A percentile compares a stretch with the other conserved stretches of the same genome.
Conservation (phyloP, 2,797 vertebrate species). For the Carduelis carduelis region DNA sequence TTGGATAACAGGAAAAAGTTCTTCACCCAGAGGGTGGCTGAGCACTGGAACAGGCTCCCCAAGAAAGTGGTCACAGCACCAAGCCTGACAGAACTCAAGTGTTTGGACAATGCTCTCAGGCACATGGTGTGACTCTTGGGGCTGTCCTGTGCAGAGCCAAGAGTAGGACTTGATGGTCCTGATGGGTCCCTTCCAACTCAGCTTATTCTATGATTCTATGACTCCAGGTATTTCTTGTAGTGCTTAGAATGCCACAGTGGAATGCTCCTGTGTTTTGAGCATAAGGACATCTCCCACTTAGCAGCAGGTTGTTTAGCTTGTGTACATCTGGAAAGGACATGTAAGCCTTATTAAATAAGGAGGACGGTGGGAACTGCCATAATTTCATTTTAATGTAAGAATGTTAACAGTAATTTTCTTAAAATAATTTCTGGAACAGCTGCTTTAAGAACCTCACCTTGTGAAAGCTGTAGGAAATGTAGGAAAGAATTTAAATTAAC, state of each 20-base stretch:
- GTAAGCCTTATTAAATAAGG: not conserved
- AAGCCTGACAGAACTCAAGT: not conserved
- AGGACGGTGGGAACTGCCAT: fast-evolving
- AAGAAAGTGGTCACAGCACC: not conserved
- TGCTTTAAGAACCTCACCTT: constrained; percentile 6
- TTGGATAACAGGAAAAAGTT: not conserved
- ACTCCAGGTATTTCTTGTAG: not conserved
- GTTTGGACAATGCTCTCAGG: not conserved
- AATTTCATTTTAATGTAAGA: not conserved
- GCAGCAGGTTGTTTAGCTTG: not conserved
- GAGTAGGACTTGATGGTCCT: not conserved
- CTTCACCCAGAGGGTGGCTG: fast-evolving
- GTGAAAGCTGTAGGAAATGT: constrained; percentile 1
- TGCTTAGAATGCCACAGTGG: not conserved
- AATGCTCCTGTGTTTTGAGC: not conserved
- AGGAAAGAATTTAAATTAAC: constrained; percentile 43
- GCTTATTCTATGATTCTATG: not conserved
- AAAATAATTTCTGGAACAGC: constrained; percentile 4
- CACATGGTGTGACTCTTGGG: not conserved
- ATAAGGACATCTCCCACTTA: not conserved
- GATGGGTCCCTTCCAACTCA: not conserved
- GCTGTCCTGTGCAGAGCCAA: not conserved
- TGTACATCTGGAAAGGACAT: not conserved
- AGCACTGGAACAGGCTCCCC: not conserved
- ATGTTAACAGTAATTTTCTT: not conserved